Evolutionary conservation across 2,888 invertebrate species (phyloP).

Genomic region (Nymphalis urticae): DNA sequence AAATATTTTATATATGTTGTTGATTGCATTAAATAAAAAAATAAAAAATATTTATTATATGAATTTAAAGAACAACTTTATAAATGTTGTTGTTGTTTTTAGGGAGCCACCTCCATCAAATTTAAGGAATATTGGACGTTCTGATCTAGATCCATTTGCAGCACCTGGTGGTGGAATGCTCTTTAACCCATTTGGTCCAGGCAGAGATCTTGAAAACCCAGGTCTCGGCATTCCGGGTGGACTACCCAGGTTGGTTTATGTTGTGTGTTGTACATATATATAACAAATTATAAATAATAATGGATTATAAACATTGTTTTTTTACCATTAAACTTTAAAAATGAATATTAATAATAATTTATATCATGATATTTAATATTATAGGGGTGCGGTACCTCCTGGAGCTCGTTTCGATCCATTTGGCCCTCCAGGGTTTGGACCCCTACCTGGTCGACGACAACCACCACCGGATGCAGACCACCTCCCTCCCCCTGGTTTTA

Average conservation of each 20-base stretch:
- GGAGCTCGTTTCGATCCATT: conserved; percentile 94
- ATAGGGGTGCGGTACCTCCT: conserved; percentile 84
- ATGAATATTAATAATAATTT: no score
- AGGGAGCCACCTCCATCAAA: conserved; percentile 66
- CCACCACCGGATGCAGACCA: conserved; percentile 87
- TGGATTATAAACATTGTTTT: no score
- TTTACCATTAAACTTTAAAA: no score
- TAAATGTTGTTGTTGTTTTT: conserved; percentile 23
- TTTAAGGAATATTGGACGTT: conserved; percentile 83
- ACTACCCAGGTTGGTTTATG: conserved; percentile 81
- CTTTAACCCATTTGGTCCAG: conserved; percentile 84
- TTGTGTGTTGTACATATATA: not conserved
- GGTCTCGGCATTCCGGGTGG: conserved; percentile 82
- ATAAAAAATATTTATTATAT: no score
- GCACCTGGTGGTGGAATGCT: conserved; percentile 87
- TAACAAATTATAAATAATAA: no score
- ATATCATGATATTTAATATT: conserved; percentile 26
- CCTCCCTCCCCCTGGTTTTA: conserved; percentile 87
- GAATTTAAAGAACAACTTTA: not conserved
- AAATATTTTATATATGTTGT: no score
- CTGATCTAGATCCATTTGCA: conserved; percentile 90
- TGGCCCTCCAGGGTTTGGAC: conserved; percentile 83
- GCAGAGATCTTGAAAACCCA: conserved; percentile 70
- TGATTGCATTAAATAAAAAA: no score
- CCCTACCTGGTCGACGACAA: conserved; percentile 64